A percentile compares a stretch with the other conserved stretches of the same genome.
Evolutionary conservation across 1,140 invertebrate species (phyloP).

Genomic region (Bombus huntii): DNA sequence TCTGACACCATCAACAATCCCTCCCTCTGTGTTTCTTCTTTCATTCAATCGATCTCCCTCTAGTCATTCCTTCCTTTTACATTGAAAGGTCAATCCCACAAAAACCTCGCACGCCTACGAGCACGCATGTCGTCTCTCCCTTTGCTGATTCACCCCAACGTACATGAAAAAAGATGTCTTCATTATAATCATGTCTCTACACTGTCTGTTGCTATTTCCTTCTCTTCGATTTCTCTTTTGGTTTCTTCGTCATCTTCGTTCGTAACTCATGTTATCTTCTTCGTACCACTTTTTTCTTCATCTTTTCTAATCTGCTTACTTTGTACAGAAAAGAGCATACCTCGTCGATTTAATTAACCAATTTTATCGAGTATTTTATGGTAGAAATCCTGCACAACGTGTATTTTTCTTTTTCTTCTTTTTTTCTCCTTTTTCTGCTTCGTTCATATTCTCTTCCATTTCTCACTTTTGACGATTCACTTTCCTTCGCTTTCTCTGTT

Average conservation of each 20-base stretch:
- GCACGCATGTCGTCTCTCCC: conserved; percentile 54
- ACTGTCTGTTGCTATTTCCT: background rate
- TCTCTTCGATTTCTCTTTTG: conserved; percentile 1
- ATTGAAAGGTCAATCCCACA: background rate
- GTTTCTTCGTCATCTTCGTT: background rate
- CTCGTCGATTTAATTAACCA: background rate
- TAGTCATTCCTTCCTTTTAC: background rate
- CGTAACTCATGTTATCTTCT: background rate
- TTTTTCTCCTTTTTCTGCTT: too few relatives aligned
- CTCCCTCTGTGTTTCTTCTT: background rate
- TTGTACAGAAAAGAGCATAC: background rate
- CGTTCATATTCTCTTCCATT: too few relatives aligned
- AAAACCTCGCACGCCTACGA: conserved; percentile 37
- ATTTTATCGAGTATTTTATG: too few relatives aligned
- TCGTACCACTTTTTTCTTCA: background rate
- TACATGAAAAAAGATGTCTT: conserved; percentile 76
- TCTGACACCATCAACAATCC: conserved; percentile 35
- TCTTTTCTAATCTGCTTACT: background rate
- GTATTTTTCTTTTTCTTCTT: too few relatives aligned
- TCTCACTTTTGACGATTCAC: too few relatives aligned
- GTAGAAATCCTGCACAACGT: too few relatives aligned
- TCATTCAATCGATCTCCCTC: background rate
- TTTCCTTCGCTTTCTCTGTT: background rate
- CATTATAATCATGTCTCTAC: conserved; percentile 69
- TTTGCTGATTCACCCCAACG: conserved; percentile 70